Evolutionary conservation across 2,888 invertebrate genomes (phyloP), one percentile per base, ranked within the genome.

Genomic region (Chironomus tentans): DNA sequence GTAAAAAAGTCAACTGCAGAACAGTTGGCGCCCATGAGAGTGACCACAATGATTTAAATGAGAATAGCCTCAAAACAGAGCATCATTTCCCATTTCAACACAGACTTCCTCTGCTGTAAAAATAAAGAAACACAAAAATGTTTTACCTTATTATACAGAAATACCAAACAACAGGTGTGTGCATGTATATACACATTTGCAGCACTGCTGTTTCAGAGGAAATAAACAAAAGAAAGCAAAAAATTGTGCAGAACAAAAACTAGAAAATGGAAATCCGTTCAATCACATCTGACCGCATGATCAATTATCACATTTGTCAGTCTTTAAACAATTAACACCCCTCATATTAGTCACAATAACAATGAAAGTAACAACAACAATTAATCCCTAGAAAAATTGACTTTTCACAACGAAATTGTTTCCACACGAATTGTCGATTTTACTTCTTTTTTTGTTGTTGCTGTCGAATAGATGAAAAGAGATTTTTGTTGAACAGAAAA

Each of bases 261-360:
- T 65, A 12, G 24, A 65, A 15, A 65, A 21, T 21, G 10, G 12
- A 65, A 65, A 71, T 56, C 10, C 68, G 62, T 38, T 68, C 65
- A 73, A 62, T 62, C 24, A 62, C 72, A 15, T 13, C 38, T 73
- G 72, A 73, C 72, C 72, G 21, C 72, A 73, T 38, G 56, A 61
- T 73, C 61, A 73, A 73, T 73, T 73, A 74, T 68, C 74, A 48
- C 21, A 74, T 74, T 74, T 68, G 68, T 74, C 47, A 47, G 28
- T 28, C 62, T 74, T 68, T 46, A 47, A 74, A 61, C 74, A 74
- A 74, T 74, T 68, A 74, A 68, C 74, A 74, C 74, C 74, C 74
- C 74, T 74, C 68, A 47, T 50, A 73, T 46, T 62, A 50, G 15
- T n/a, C 15, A 50, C 50, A 50, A 15, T 6, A 15, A 15, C 50